Percentiles rank a stretch among this genome's conserved stretches.
These are phyloP conservation scores for Phymatocera aterrima DNA, from an alignment of 2,888 invertebrate genomes.

Conservation along the genomic window DNA sequence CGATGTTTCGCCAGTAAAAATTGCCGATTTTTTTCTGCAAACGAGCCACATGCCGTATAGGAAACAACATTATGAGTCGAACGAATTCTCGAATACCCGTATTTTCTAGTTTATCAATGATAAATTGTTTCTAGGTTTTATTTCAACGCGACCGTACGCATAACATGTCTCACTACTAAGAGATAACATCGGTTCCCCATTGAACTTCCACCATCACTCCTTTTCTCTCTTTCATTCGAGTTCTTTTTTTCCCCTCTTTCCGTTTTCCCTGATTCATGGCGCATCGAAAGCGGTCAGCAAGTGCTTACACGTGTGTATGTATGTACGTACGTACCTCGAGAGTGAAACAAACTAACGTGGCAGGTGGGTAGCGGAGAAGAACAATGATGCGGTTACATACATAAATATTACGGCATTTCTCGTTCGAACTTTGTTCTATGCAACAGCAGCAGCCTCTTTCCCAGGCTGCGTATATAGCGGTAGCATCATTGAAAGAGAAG, in stretches of 20 bases:
- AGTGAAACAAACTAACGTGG: slow-evolving; percentile 8
- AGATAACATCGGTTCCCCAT: slow-evolving; percentile 6
- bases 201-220: background rate
- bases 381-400: slow-evolving; percentile 9
- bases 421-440: slow-evolving; percentile 11
- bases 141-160: background rate
- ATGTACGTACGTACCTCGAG: background rate
- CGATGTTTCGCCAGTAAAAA: background rate
- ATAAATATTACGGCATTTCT: background rate
- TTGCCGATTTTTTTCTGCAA: background rate
- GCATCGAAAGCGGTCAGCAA: background rate
- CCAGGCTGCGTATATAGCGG: background rate
- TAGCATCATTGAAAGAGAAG: background rate
- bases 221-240: background rate
- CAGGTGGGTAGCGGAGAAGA: slow-evolving; percentile 21
- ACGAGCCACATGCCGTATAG: too few species aligned
- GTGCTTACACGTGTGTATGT: background rate
- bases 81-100: background rate
- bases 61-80: too few species aligned
- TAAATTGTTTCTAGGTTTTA: background rate
- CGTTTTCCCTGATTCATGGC: background rate
- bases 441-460: background rate
- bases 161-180: background rate
- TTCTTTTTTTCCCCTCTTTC: background rate
- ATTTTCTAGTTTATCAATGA: background rate